phyloP scores from a whole-genome alignment of 2,797 vertebrate genomes.

The Sebastes cheni region DNA sequence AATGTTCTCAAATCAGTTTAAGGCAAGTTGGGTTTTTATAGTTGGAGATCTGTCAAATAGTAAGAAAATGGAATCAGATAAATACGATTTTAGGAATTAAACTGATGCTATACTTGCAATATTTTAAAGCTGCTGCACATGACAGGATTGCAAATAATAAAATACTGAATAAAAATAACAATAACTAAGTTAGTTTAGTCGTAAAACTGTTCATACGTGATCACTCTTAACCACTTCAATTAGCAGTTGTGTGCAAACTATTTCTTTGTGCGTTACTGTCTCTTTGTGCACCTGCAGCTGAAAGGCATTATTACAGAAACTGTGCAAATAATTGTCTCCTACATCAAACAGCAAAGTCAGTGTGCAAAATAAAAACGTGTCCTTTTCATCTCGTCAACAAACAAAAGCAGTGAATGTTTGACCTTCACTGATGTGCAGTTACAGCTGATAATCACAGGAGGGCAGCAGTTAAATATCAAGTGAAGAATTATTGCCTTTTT shows the following conservation, averaged over 20 bases:
- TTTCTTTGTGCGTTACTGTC: conserved; percentile 14
- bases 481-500: background rate
- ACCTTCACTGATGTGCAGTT: conserved; percentile 14
- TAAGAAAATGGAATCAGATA: background rate
- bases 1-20: conserved; percentile 1
- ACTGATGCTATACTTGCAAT: background rate
- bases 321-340: conserved; percentile 7
- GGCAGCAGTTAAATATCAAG: background rate
- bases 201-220: background rate
- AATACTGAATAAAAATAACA: background rate
- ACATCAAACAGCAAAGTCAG: background rate
- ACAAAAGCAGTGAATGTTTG: background rate
- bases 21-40: conserved; percentile 20
- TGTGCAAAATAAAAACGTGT: conserved; percentile 5
- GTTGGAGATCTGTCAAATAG: background rate
- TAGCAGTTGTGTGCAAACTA: conserved; percentile 11
- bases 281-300: background rate
- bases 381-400: background rate
- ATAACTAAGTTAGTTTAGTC: background rate
- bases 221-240: background rate
- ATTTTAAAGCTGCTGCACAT: background rate
- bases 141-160: background rate
- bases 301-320: background rate
- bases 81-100: background rate
- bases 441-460: conserved; percentile 22